Percentiles rank a stretch among this genome's conserved stretches.
Evolutionary conservation across 2,888 invertebrate genomes (phyloP).

Genomic region (Anthophora plumipes): DNA sequence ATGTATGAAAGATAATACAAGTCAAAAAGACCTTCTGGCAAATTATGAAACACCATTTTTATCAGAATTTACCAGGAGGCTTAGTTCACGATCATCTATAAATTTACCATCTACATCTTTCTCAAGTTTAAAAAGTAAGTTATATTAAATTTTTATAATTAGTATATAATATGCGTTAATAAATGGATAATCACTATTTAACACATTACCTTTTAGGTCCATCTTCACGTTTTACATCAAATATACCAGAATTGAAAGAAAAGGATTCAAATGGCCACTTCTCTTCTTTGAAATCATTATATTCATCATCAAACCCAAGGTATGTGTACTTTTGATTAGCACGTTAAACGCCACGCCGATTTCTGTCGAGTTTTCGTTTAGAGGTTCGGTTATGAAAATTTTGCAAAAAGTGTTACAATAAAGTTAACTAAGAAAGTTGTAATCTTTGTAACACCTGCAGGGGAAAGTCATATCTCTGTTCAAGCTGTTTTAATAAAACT

Average conservation of each 20-base stretch:
- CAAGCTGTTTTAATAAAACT: too few species aligned
- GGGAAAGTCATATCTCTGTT: too few species aligned
- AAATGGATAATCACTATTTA: not conserved
- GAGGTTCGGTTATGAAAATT: too few species aligned
- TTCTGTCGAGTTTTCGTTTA: too few species aligned
- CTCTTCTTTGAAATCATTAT: constrained; percentile 76
- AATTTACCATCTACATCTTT: constrained; percentile 74
- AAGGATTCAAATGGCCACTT: constrained; percentile 82
- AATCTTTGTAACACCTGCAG: too few species aligned
- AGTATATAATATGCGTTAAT: not conserved
- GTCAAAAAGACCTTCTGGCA: constrained; percentile 76
- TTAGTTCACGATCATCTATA: constrained; percentile 81
- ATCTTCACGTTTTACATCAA: constrained; percentile 65
- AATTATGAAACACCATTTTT: constrained; percentile 89
- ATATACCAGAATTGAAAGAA: constrained; percentile 78
- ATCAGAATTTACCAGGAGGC: constrained; percentile 89
- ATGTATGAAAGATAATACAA: constrained; percentile 66
- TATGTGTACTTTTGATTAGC: constrained; percentile 57
- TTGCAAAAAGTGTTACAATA: too few species aligned
- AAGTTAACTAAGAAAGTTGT: too few species aligned
- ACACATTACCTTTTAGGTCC: constrained; percentile 35
- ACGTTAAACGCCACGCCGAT: too few species aligned
- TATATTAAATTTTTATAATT: not conserved
- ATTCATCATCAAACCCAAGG: constrained; percentile 77
- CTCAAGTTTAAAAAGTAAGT: constrained; percentile 76